Conservation (phyloP, 1,140 invertebrate genomes). For the Caerostris extrusa region DNA sequence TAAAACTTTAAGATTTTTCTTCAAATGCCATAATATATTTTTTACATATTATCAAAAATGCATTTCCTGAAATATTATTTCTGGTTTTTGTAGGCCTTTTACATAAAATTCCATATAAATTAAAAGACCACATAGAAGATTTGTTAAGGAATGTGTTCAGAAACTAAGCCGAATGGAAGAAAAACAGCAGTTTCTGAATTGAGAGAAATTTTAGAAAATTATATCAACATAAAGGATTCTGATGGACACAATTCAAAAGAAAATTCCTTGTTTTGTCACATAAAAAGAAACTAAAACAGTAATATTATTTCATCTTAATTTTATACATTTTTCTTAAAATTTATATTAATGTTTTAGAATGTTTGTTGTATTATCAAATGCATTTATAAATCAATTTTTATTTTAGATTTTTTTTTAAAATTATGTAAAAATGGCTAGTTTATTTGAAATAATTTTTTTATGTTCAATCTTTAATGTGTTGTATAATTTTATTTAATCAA, state of each 20-base stretch:
- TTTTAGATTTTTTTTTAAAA: no score
- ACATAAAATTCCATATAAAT: conserved; percentile 71
- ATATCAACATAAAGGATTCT: conserved; percentile 61
- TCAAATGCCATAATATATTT: no score
- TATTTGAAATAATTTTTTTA: no score
- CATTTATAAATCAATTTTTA: no score
- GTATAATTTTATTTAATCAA: no score
- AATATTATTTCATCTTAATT: neutral
- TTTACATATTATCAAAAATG: no score
- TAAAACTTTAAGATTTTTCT: no score
- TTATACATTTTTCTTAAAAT: neutral
- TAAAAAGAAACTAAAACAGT: neutral
- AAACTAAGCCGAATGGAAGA: conserved; percentile 74
- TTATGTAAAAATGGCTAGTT: no score
- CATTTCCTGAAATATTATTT: neutral
- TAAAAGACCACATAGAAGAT: conserved; percentile 71
- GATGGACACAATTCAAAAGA: conserved; percentile 8
- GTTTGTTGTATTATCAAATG: no score
- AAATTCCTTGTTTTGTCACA: neutral
- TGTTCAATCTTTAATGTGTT: no score
- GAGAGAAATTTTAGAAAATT: conserved; percentile 74
- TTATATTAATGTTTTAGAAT: no score
- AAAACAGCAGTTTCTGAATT: conserved; percentile 73
- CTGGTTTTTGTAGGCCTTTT: conserved; percentile 69
- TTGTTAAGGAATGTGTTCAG: conserved; percentile 77